Percentiles rank a stretch among this genome's conserved stretches.
Conservation (phyloP, 2,888 invertebrate species). For the Limnephilus auricula region DNA sequence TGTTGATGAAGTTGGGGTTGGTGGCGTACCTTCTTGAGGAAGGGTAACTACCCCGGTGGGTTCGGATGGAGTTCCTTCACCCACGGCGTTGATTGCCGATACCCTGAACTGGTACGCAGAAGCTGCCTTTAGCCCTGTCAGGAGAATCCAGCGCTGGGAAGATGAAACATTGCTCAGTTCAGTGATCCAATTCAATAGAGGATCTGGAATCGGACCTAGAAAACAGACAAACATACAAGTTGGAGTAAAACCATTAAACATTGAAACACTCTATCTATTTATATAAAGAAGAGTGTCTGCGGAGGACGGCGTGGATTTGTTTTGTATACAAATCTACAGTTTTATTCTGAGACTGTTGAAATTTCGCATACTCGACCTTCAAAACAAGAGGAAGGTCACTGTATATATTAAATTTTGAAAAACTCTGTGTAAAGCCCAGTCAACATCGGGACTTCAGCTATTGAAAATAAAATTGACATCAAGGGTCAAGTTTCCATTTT, state of each 20-base stretch:
- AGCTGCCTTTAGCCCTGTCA: slow-evolving; percentile 94
- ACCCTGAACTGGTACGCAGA: slow-evolving; percentile 97
- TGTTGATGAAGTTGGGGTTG: background rate
- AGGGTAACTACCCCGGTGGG: slow-evolving; percentile 93
- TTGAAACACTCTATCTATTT: background rate
- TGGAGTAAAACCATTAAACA: background rate
- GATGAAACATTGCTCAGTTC: slow-evolving; percentile 91
- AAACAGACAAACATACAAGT: slow-evolving; percentile 49
- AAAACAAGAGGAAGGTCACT: no score
- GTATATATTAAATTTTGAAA: no score
- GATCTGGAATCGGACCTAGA: slow-evolving; percentile 90
- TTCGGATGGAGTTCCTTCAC: slow-evolving; percentile 94
- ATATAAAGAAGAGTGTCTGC: no score
- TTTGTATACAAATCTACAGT: no score
- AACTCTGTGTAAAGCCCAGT: no score
- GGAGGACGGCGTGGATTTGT: no score
- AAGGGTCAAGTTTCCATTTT: background rate
- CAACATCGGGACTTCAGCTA: no score
- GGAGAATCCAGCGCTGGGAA: slow-evolving; percentile 85
- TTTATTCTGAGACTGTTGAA: no score
- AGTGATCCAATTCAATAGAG: slow-evolving; percentile 91
- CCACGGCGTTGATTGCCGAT: slow-evolving; percentile 97
- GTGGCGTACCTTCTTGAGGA: slow-evolving; percentile 96
- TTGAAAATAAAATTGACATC: background rate
- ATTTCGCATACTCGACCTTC: no score